Base-by-base conservation (phyloP, 1,140 invertebrate genomes). In the Dreissena polymorpha region DNA sequence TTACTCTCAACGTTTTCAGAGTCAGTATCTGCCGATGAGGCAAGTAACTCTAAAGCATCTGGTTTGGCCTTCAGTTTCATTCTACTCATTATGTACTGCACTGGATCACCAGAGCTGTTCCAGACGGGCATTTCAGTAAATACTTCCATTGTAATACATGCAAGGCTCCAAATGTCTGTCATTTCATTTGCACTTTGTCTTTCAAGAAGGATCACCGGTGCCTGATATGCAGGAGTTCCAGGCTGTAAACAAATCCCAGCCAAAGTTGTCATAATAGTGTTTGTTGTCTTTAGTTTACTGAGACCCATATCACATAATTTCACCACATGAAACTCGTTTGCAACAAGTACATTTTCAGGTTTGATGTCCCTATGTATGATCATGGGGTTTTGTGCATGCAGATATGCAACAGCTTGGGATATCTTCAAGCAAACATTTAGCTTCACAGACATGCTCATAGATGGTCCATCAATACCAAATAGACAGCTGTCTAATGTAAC, bases 321-420 rank as follows among this genome's bases (percentile, higher is more conserved):
- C 12, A 83, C 57, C 21, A 39, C 51, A 49, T 79, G 72, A 16
- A 83, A 60, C 50, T 79, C 73, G n/a, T 68, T 50, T 21, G 80
- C 53, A 18, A 84, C 57, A 8, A 85, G 29, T 14, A 86, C 68
- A 69, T 87, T 84, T 67, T 84, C 84, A 0, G 75, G 74, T 57
- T 85, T 85, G 16, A 85, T 84, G 39, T 85, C 84, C 55, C 76
- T 74, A 51, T 84, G 84, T n/a, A 83, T 53, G 55, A 84, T 75
- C 10, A 69, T 55, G 69, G 80, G 83, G 10, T 67, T 70, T 25
- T 80, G 63, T 18, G 64, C 18, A 64, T 85, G 81, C 18, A 87
- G 49, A 70, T 77, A 87, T 16, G 71, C 70, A 14, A 87, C 29
- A 57, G 80, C 84, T 53, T 81, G 65, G 6, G 69, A 50, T 29